phyloP scores from a whole-genome alignment of 1,140 invertebrate species.

The Trichomalopsis sarcophagae region DNA sequence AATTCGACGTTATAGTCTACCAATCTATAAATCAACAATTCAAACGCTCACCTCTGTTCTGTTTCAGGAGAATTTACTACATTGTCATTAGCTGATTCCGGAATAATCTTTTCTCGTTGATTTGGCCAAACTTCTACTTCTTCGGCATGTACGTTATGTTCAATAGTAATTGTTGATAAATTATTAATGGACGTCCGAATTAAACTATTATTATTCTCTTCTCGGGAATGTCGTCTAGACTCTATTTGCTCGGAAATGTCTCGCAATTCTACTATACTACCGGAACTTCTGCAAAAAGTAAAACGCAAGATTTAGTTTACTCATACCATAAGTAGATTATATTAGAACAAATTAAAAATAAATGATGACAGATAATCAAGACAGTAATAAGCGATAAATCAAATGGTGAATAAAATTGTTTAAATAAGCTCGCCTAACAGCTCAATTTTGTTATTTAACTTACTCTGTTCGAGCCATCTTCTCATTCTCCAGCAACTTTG shows the following conservation, averaged over 20 bases:
- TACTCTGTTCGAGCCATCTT: slow-evolving; percentile 68
- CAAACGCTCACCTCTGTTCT: slow-evolving; percentile 54
- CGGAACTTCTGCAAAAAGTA: slow-evolving; percentile 60
- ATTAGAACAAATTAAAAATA: slow-evolving; percentile 10
- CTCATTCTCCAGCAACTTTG: slow-evolving; percentile 63
- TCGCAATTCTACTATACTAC: slow-evolving; percentile 62
- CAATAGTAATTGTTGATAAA: slow-evolving; percentile 43
- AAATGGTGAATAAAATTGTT: slow-evolving; percentile 17
- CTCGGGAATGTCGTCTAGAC: slow-evolving; percentile 62
- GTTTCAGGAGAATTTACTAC: slow-evolving; percentile 54
- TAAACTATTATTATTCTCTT: slow-evolving; percentile 69
- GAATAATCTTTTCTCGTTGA: slow-evolving; percentile 55
- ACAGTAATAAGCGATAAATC: slow-evolving; percentile 4
- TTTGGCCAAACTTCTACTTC: slow-evolving; percentile 54
- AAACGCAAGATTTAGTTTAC: not conserved
- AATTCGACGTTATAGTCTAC: not conserved
- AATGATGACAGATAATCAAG: slow-evolving; percentile 23
- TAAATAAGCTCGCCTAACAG: not conserved
- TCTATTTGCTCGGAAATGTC: slow-evolving; percentile 67
- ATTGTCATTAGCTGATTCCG: slow-evolving; percentile 50
- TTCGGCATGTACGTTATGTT: slow-evolving; percentile 34
- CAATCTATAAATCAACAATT: not conserved
- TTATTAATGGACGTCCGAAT: slow-evolving; percentile 59
- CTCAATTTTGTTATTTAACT: slow-evolving; percentile 52
- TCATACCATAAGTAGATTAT: not conserved